phyloP scores from a whole-genome alignment of 2,113 vertebrate genomes.

The Lepus americanus region DNA sequence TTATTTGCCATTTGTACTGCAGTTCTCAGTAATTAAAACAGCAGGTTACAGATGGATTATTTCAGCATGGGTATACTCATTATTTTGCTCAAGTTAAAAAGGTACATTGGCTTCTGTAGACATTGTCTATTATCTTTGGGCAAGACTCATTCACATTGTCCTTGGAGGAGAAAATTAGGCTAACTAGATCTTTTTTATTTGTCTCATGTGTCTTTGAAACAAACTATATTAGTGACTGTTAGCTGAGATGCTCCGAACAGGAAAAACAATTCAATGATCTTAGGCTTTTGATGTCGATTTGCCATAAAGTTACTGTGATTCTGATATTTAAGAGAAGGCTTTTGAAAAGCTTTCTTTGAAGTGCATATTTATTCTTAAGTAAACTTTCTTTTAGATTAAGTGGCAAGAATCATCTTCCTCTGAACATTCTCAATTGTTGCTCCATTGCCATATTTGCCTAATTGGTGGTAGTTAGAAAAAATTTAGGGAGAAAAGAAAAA shows the following conservation, averaged over 20 bases:
- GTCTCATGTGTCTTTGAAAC: conserved; percentile 56
- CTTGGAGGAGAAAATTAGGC: conserved; percentile 65
- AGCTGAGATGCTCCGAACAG: conserved; percentile 39
- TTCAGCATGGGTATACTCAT: neutral
- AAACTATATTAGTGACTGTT: neutral
- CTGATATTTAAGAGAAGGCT: conserved; percentile 52
- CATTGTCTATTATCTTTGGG: neutral
- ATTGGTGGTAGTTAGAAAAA: neutral
- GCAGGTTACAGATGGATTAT: conserved; percentile 71
- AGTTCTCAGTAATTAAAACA: conserved; percentile 75
- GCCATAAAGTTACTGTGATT: conserved; percentile 51
- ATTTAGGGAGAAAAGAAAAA: neutral
- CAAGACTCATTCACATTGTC: conserved; percentile 41
- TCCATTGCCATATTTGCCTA: neutral
- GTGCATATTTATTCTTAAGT: conserved; percentile 56
- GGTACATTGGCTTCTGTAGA: conserved; percentile 33
- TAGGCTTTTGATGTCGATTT: conserved; percentile 71
- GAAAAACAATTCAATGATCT: conserved; percentile 44
- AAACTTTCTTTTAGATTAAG: conserved; percentile 19
- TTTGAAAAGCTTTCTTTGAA: conserved; percentile 63
- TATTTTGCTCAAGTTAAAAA: conserved; percentile 51
- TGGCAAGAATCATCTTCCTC: neutral
- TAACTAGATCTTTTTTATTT: conserved; percentile 61
- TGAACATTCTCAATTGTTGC: neutral
- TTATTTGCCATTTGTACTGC: conserved; percentile 53